Conservation (phyloP, 1,140 invertebrate species). For the Euura lappo region DNA sequence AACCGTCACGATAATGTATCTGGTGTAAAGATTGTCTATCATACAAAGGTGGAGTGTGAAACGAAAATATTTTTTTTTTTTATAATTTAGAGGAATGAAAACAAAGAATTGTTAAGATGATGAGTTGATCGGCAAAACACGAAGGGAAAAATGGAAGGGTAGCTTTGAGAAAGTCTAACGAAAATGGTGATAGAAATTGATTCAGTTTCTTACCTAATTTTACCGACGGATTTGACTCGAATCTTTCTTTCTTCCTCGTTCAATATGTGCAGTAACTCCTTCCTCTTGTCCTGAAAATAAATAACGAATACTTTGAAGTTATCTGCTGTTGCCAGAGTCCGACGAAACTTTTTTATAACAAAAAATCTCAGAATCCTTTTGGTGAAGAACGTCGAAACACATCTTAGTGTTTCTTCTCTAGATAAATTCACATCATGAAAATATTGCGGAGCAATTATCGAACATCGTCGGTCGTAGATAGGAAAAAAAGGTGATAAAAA, state of each 20-base stretch:
- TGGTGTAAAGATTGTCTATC: neutral
- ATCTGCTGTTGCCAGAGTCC: slow-evolving; percentile 5
- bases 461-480: too few relatives aligned
- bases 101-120: neutral
- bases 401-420: slow-evolving; percentile 7
- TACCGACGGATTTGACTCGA: slow-evolving; percentile 83
- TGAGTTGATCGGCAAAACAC: neutral
- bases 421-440: slow-evolving; percentile 16
- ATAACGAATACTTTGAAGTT: slow-evolving; percentile 2
- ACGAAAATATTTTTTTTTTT: slow-evolving; percentile 12
- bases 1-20: neutral
- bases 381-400: neutral
- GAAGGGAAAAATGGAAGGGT: slow-evolving; percentile 23
- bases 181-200: neutral
- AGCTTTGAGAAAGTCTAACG: too few relatives aligned
- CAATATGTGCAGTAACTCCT: slow-evolving; percentile 70
- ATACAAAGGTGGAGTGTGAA: neutral
- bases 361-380: slow-evolving; percentile 22
- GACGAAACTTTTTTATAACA: slow-evolving; percentile 5
- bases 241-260: slow-evolving; percentile 80
- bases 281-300: slow-evolving; percentile 70
- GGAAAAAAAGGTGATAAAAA: slow-evolving; percentile 8
- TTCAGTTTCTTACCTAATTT: slow-evolving; percentile 69
- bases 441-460: slow-evolving; percentile 3
- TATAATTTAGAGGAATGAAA: neutral